phyloP scores from a whole-genome alignment of 2,888 invertebrate genomes.

The Geotrupes spiniger region DNA sequence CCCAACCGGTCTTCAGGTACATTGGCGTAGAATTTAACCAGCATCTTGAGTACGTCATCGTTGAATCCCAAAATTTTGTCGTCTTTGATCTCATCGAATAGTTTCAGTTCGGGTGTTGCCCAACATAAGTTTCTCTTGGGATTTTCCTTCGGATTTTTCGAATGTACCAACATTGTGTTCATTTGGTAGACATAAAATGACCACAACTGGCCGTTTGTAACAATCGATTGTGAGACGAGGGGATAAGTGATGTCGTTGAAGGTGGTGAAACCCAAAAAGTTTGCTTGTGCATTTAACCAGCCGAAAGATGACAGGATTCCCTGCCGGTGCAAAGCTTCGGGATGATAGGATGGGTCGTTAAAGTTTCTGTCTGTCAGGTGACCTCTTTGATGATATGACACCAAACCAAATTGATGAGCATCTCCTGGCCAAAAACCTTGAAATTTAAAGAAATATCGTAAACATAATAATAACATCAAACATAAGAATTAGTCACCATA shows the following conservation, averaged over 20 bases:
- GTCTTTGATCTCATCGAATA: constrained; percentile 73
- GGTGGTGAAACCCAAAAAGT: constrained; percentile 84
- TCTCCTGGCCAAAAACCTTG: constrained; percentile 89
- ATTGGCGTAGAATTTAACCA: constrained; percentile 75
- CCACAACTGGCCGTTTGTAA: constrained; percentile 86
- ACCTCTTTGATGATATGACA: constrained; percentile 71
- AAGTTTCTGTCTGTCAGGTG: constrained; percentile 56
- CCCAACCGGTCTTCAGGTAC: constrained; percentile 60
- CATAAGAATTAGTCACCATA: too few species aligned
- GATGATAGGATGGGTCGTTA: constrained; percentile 54
- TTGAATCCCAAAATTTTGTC: constrained; percentile 76
- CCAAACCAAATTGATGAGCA: constrained; percentile 68
- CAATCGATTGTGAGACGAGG: constrained; percentile 79
- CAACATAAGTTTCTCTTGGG: constrained; percentile 77
- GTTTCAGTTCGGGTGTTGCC: constrained; percentile 66
- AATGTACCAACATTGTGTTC: constrained; percentile 74
- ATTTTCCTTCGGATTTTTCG: constrained; percentile 62
- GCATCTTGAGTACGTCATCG: constrained; percentile 68
- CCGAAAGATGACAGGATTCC: constrained; percentile 77
- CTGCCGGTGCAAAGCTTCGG: constrained; percentile 68
- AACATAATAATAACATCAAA: too few species aligned
- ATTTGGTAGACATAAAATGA: constrained; percentile 89
- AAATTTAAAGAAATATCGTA: constrained; percentile 33
- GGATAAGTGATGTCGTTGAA: constrained; percentile 91
- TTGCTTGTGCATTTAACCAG: constrained; percentile 77